Evolutionary conservation across 2,797 vertebrate species (phyloP).

Genomic region (Pelobates cultripes): DNA sequence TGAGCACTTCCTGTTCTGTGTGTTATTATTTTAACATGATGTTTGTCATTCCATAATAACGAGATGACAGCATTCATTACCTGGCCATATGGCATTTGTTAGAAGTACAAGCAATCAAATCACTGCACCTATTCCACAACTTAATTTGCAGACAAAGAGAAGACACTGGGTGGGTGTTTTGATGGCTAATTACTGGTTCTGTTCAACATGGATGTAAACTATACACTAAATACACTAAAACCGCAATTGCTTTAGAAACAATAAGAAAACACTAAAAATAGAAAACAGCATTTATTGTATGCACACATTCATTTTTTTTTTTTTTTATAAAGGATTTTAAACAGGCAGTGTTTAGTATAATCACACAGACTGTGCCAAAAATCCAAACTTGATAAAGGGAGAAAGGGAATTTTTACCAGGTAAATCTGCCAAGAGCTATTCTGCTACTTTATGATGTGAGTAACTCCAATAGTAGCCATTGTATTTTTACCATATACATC

Average conservation of each 20-base stretch:
- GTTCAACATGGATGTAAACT: background rate
- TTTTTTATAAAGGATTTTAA: too few relatives aligned
- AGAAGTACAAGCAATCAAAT: constrained; percentile 71
- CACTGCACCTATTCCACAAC: constrained; percentile 69
- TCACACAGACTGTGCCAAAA: too few relatives aligned
- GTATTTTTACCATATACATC: too few relatives aligned
- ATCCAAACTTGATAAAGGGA: too few relatives aligned
- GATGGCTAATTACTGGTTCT: constrained; percentile 41
- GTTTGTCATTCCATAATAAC: constrained; percentile 80
- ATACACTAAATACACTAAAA: background rate
- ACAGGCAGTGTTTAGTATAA: too few relatives aligned
- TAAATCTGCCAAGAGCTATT: too few relatives aligned
- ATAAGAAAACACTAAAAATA: too few relatives aligned
- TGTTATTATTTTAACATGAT: constrained; percentile 78
- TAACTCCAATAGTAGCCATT: too few relatives aligned
- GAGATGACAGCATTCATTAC: constrained; percentile 79
- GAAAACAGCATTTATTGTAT: background rate
- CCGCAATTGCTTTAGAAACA: background rate
- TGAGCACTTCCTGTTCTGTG: constrained; percentile 66
- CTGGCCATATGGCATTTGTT: constrained; percentile 77
- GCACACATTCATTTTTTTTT: too few relatives aligned
- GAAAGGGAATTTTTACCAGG: too few relatives aligned
- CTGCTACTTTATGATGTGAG: too few relatives aligned
- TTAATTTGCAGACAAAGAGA: constrained; percentile 72
- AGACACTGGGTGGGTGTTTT: constrained; percentile 59